Evolutionary conservation across 2,797 vertebrate genomes (phyloP).

Genomic region (Myotis pilosus): DNA sequence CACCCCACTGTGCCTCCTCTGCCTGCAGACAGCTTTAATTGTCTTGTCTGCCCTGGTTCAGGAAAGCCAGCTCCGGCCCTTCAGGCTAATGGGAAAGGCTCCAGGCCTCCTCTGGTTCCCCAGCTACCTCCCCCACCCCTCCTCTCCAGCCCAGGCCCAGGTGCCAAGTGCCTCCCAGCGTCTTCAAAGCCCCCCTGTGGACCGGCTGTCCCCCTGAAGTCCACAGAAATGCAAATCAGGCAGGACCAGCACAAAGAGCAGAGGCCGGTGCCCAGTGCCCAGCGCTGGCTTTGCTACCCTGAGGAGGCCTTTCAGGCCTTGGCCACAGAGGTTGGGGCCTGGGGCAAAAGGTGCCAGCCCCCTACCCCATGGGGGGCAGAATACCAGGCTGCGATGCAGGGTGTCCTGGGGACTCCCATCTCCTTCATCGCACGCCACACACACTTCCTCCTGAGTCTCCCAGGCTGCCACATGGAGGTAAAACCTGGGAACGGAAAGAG

Average conservation of each 20-base stretch:
- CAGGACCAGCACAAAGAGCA: not conserved
- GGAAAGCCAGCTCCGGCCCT: not conserved
- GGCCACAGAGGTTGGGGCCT: not conserved
- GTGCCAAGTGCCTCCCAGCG: not conserved
- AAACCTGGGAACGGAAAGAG: not conserved
- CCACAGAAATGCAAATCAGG: not conserved
- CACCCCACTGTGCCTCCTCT: not conserved
- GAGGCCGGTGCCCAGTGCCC: not conserved
- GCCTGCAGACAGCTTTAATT: slow-evolving; percentile 19
- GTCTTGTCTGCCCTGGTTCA: slow-evolving; percentile 1
- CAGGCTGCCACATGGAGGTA: not conserved
- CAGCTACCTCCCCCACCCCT: not conserved
- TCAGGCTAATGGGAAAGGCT: not conserved
- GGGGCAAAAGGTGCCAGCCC: not conserved
- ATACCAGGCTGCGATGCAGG: fast-evolving
- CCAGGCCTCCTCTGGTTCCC: not conserved
- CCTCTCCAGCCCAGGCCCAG: not conserved
- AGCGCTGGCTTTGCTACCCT: not conserved
- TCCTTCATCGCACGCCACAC: not conserved
- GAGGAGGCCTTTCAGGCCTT: not conserved
- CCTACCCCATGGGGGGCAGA: not conserved
- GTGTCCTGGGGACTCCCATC: not conserved
- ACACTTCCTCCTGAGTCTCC: no score
- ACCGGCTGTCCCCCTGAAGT: not conserved
- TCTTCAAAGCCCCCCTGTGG: not conserved